Evolutionary conservation across 2,797 vertebrate species (phyloP).

Genomic region (Ceryle rudis): DNA sequence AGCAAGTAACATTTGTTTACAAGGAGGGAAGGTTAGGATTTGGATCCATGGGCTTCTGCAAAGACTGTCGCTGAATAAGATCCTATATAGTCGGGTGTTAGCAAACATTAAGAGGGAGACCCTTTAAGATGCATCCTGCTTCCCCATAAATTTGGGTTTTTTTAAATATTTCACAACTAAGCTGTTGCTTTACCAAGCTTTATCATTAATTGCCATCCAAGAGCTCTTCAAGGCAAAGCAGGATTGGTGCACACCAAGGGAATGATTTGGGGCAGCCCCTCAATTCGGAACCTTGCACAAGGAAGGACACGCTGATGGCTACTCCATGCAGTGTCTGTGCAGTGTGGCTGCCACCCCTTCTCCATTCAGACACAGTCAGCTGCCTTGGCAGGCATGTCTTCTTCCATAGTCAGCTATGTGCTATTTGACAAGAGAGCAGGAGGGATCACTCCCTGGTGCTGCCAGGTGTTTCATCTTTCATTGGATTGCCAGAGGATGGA

Average conservation of each 20-base stretch:
- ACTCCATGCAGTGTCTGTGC: not conserved
- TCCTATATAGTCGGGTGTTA: not conserved
- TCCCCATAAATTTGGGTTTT: not conserved
- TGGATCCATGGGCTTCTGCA: not conserved
- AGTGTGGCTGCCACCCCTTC: not conserved
- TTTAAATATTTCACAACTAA: not conserved
- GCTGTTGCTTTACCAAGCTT: not conserved
- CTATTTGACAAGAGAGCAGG: not conserved
- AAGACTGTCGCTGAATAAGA: not conserved
- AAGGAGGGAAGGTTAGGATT: not conserved
- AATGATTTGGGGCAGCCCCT: not conserved
- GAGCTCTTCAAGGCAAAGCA: not conserved
- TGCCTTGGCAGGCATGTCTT: not conserved
- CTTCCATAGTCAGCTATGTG: not conserved
- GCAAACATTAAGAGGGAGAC: not conserved
- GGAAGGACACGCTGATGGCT: fast-evolving
- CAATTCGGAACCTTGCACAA: too few relatives aligned
- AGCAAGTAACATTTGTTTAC: not conserved
- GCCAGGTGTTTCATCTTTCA: not conserved
- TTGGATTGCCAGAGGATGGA: not conserved
- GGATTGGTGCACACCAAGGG: not conserved
- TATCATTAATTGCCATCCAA: not conserved
- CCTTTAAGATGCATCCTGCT: not conserved
- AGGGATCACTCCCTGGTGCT: not conserved
- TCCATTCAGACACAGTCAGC: not conserved